These are phyloP conservation scores for Leuciscus idus DNA, from an alignment of 2,113 vertebrate species.

Conservation along the genomic window DNA sequence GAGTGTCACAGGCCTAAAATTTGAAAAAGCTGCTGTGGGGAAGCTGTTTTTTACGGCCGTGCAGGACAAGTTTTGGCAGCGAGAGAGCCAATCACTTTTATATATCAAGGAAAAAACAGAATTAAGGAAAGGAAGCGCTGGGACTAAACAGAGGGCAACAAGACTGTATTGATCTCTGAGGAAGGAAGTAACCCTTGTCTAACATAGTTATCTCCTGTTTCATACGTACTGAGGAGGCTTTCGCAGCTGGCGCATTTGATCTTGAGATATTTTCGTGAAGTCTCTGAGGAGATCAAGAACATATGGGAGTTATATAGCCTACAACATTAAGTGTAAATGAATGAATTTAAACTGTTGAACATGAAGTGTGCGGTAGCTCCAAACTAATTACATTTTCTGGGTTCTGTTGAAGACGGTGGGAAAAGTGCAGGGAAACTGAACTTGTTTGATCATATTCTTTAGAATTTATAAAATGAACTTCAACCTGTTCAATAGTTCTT, in stretches of 20 bases:
- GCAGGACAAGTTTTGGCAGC: constrained; percentile 61
- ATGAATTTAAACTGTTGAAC: neutral
- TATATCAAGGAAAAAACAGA: constrained; percentile 47
- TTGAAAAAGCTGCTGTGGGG: constrained; percentile 81
- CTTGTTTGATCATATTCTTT: neutral
- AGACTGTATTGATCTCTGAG: constrained; percentile 29
- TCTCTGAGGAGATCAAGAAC: constrained; percentile 13
- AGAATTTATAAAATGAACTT: neutral
- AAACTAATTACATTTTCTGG: constrained; percentile 1
- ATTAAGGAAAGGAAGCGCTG: constrained; percentile 49
- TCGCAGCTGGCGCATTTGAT: constrained; percentile 10
- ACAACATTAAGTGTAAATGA: constrained; percentile 34
- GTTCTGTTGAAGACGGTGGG: neutral
- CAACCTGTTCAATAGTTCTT: neutral
- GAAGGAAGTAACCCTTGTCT: constrained; percentile 47
- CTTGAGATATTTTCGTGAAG: constrained; percentile 10
- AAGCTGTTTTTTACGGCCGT: constrained; percentile 71
- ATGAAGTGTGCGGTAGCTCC: constrained; percentile 3
- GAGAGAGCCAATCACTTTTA: constrained; percentile 57
- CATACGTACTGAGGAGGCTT: constrained; percentile 3
- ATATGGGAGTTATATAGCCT: neutral
- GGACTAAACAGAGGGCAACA: constrained; percentile 27
- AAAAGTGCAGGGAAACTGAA: neutral
- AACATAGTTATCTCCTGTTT: constrained; percentile 43
- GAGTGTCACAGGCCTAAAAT: constrained; percentile 80